Conservation (phyloP, 1,140 invertebrate genomes). For the Drosophila repletoides region DNA sequence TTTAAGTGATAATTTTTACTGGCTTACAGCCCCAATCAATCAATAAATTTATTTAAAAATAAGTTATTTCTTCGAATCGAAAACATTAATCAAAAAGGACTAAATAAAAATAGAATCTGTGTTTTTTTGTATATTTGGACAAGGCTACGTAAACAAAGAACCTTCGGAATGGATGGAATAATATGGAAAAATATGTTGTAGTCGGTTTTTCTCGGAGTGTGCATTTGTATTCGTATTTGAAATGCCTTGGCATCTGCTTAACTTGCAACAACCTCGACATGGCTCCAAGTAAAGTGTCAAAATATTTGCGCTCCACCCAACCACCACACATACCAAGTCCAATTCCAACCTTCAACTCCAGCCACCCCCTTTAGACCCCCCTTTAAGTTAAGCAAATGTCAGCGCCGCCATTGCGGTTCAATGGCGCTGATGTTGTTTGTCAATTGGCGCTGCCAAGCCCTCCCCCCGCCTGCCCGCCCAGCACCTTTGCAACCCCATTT, state of each 20-base stretch:
- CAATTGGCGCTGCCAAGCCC: constrained; percentile 44
- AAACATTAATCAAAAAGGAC: too few relatives aligned
- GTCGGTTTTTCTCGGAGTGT: too few relatives aligned
- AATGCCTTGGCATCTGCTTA: constrained; percentile 21
- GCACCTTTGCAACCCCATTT: not conserved
- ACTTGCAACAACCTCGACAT: constrained; percentile 41
- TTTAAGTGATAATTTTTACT: too few relatives aligned
- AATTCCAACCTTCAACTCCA: not conserved
- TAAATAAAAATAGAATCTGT: too few relatives aligned
- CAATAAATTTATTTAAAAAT: too few relatives aligned
- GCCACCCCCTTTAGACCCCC: not conserved
- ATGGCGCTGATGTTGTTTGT: constrained; percentile 66
- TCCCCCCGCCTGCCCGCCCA: not conserved
- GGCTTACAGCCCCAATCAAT: too few relatives aligned
- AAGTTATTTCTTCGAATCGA: too few relatives aligned
- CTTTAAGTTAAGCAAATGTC: constrained; percentile 60
- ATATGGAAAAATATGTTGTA: too few relatives aligned
- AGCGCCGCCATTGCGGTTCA: constrained; percentile 64
- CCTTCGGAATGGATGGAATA: too few relatives aligned
- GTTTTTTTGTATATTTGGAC: too few relatives aligned
- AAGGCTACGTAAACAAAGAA: too few relatives aligned
- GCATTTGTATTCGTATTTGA: constrained; percentile 62
- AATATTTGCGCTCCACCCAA: constrained; percentile 63
- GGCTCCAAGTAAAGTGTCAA: constrained; percentile 68
- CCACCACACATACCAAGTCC: not conserved